Base-by-base conservation (phyloP, 2,888 invertebrate species). In the Hypomecis atomaria region DNA sequence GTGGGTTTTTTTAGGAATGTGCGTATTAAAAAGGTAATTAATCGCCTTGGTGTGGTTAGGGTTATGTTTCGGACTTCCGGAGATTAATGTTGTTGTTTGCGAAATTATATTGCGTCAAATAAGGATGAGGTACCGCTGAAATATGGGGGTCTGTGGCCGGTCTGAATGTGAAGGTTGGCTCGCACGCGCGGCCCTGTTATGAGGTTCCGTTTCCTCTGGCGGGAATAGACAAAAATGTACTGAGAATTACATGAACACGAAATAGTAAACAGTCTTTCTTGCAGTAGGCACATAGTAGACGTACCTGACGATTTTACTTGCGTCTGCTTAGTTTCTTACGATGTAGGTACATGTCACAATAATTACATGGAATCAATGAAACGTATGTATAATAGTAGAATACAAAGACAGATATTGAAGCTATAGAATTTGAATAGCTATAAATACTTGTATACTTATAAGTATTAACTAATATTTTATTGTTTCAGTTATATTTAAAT, bases 21-120 rank as follows among this genome's bases (percentile, higher is more conserved):
- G 77, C 75, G 78, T 78, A 81, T 81, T 79, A 79, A 78, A 78
- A 72, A 71, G 74, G 79, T 78, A 78, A 83, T 83, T 83, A 82
- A 84, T 84, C 74, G 78, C 66, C 64, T 69, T 66, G 70, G 57
- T 62, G 62, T 65, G 66, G 63, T 55, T 45, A 62, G 66, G 66
- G 63, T 63, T 66, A 66, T 62, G 66, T 59, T 66, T 59, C 62
- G 65, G 71, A 72, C 71, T 71, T 68, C 67, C 64, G 45, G 55
- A 69, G 72, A 72, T 72, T 64, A 72, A 72, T 72, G 72, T 69
- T 67, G 69, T 69, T 72, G 72, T 72, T 72, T 69, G 72, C 69
- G 65, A 72, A 72, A 71, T 70, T 70, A 70, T 71, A 68, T 65
- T 66, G 67, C 70, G 68, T 71, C 70, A 71, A 69, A 67, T 70